Evolutionary conservation across 2,797 vertebrate genomes (phyloP), one percentile per base, ranked within the genome.

Genomic region (Galago senegalensis): DNA sequence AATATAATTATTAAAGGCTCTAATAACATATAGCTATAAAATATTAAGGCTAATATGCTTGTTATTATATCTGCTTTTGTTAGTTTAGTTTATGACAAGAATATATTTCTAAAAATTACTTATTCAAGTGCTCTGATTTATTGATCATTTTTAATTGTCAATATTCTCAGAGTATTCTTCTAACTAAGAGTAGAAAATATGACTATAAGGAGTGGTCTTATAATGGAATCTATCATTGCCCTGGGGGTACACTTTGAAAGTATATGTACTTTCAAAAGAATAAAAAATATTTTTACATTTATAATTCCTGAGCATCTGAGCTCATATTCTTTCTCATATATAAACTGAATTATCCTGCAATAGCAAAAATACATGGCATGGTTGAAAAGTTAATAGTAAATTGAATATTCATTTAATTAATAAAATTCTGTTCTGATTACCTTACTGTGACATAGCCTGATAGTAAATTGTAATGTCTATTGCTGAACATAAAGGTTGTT

Each of bases 321-420:
- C 93, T 88, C 13, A 34, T 46, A 46, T 14, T 72, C 70, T 58
- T 93, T 61, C 1, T 88, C 46, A 53, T 20, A 56, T 4, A 3
- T 43, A 90, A 85, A 67, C 46, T 75, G n/a, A 83, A 84, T 95
- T 76, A 21, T 72, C 17, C 12, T 49, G 93, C 93, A 88, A 40
- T 75, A 56, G 37, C 43, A 93, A 85, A 49, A 40, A 53, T 85
- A 20, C 76, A 7, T 34, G 94, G 20, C 5, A 90, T 86, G 53
- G 82, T 73, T 96, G 79, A 70, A 93, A 95, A 77, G 29, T 49
- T 82, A 91, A 17, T 40, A 91, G 43, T 60, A 95, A 75, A 84
- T 83, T 79, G 61, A 58, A 63, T 65, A 82, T 49, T 63, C 12
- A 70, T 80, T 91, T 92, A 86, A 70, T 77, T 9, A 89, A 53